These are phyloP conservation scores for Belonocnema kinseyi DNA, from an alignment of 1,140 invertebrate species.

Conservation along the genomic window DNA sequence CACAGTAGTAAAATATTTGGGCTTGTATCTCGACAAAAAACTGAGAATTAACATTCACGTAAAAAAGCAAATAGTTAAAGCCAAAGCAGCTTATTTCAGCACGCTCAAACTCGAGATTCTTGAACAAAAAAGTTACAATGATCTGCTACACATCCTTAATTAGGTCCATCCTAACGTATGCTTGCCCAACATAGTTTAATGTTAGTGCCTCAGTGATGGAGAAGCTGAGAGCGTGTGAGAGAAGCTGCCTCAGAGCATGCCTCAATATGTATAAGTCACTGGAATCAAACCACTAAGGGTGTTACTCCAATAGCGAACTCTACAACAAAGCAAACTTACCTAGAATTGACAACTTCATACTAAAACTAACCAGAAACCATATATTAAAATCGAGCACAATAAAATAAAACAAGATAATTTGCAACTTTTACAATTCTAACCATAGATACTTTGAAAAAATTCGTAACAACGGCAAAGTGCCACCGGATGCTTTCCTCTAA, in stretches of 20 bases:
- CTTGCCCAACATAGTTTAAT: slow-evolving; percentile 34
- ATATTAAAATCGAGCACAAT: background rate
- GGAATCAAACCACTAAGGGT: background rate
- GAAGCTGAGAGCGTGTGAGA: slow-evolving; percentile 36
- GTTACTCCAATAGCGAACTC: background rate
- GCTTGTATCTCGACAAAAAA: background rate
- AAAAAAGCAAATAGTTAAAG: slow-evolving; percentile 30
- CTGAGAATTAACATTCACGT: background rate
- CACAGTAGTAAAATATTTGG: background rate
- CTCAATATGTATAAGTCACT: slow-evolving; percentile 14
- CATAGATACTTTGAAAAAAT: background rate
- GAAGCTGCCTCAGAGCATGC: slow-evolving; percentile 39
- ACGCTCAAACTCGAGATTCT: slow-evolving; percentile 11
- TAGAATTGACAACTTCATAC: background rate
- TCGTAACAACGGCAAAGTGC: background rate
- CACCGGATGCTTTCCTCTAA: background rate
- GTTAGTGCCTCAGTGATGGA: slow-evolving; percentile 20
- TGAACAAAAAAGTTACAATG: slow-evolving; percentile 28
- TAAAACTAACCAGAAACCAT: too few species aligned
- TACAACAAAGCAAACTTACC: slow-evolving; percentile 31
- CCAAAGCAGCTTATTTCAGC: slow-evolving; percentile 17
- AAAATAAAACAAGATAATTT: background rate
- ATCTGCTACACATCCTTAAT: slow-evolving; percentile 38
- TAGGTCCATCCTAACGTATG: slow-evolving; percentile 37
- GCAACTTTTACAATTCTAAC: background rate